Evolutionary conservation across 2,797 vertebrate genomes (phyloP), one percentile per base, ranked within the genome.

Genomic region (Lacerta agilis): DNA sequence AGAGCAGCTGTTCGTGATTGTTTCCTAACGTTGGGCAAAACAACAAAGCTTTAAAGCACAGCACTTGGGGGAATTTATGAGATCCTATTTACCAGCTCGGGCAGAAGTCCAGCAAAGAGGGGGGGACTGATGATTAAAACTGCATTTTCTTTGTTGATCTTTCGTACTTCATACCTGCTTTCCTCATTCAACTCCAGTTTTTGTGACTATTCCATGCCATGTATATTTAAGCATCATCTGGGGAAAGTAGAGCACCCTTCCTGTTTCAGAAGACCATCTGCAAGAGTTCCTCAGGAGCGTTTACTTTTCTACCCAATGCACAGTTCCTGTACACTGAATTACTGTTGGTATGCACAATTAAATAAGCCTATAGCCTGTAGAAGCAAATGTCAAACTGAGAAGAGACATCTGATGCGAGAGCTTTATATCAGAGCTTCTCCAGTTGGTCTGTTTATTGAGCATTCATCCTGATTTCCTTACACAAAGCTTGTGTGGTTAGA

Each of bases 1-100:
- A 90, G 87, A 91, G 89, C 95, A 95, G 94, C 93, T 96, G 95
- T 89, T 95, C 91, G 29, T 90, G 85, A 92, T 95, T 95, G 94
- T 93, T 95, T 89, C 92, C 91, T 94, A 91, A 93, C 86, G 61
- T 85, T 89, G 88, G 92, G 89, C 93, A 93, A 93, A 88, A 94
- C 89, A 92, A 94, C 92, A 94, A 93, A 94, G 90, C 94, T 93
- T 94, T 88, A 88, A 89, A 91, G 90, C 92, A 92, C 55, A 82
- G 83, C 71, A 90, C 92, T 95, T 87, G 88, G 87, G 94, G 92
- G 91, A 85, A 93, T 94, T 95, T 95, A 95, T 93, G 91, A 91
- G 93, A 94, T 91, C 27, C 89, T 88, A 88, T 95, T 95, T 95
- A 89, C 75, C 89, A 81, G 88, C 82, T 91, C 90, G 88, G 82